Evolutionary conservation across 2,888 invertebrate species (phyloP).

Genomic region (Exocentrus adspersus): DNA sequence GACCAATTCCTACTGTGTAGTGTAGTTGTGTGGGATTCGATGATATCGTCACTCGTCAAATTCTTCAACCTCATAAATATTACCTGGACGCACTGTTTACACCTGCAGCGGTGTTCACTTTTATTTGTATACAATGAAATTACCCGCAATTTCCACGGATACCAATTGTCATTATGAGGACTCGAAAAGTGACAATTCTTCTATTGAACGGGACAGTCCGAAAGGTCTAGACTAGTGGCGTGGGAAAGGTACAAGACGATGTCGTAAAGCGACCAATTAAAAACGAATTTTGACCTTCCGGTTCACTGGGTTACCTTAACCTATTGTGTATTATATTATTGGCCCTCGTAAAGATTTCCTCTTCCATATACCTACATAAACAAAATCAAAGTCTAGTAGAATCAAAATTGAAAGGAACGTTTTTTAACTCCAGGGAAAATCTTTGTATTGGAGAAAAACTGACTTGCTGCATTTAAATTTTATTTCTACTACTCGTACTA

Average conservation of each 20-base stretch:
- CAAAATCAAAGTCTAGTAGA: too few species aligned
- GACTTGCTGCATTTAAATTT: constrained; percentile 14
- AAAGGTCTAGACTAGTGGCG: constrained; percentile 1
- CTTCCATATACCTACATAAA: too few species aligned
- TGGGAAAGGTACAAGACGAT: constrained; percentile 24
- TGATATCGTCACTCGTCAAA: too few species aligned
- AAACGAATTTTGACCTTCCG: constrained; percentile 22
- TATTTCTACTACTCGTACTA: too few species aligned
- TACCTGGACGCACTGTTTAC: constrained; percentile 22
- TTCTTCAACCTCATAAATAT: not conserved
- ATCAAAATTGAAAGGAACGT: too few species aligned
- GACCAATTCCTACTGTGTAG: too few species aligned
- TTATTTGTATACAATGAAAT: constrained; percentile 24
- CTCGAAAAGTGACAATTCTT: constrained; percentile 4
- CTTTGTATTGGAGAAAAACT: too few species aligned
- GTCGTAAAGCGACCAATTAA: constrained; percentile 17
- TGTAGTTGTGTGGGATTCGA: too few species aligned
- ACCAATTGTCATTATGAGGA: constrained; percentile 15
- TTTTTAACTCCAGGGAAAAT: too few species aligned
- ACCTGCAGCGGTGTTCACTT: constrained; percentile 2
- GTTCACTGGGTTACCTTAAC: not conserved
- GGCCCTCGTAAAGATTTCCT: too few species aligned
- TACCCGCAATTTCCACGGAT: constrained; percentile 25
- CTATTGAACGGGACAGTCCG: constrained; percentile 2
- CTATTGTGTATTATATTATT: constrained; percentile 20